A percentile compares a stretch with the other conserved stretches of the same genome.
These are phyloP conservation scores for Antrozous pallidus DNA, from an alignment of 2,797 vertebrate species.

Conservation along the genomic window DNA sequence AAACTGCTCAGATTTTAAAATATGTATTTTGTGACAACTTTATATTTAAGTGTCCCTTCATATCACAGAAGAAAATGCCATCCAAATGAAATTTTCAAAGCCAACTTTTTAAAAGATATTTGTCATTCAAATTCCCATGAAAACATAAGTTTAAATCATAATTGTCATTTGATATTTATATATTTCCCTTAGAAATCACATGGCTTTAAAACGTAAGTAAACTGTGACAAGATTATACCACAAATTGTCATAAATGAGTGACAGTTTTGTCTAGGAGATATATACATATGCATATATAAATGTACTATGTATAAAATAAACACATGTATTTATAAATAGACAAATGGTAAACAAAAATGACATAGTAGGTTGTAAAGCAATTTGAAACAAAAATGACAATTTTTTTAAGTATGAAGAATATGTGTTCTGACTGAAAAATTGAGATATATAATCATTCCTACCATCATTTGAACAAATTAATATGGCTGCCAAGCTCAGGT, in stretches of 20 bases:
- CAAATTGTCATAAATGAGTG: constrained; percentile 40
- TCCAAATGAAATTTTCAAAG: constrained; percentile 45
- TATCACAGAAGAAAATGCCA: constrained; percentile 51
- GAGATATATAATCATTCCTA: constrained; percentile 41
- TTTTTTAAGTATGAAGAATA: neutral
- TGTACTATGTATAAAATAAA: constrained; percentile 22
- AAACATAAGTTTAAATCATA: constrained; percentile 44
- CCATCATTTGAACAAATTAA: constrained; percentile 53
- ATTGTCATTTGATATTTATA: constrained; percentile 44
- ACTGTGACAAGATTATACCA: constrained; percentile 25
- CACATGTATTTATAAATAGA: neutral
- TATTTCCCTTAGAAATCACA: constrained; percentile 44
- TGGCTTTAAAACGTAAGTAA: constrained; percentile 45
- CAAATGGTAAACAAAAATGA: constrained; percentile 15
- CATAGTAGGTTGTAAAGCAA: neutral
- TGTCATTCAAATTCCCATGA: constrained; percentile 61
- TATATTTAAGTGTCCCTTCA: constrained; percentile 43
- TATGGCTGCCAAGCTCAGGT: constrained; percentile 43
- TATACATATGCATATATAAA: neutral
- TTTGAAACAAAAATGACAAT: constrained; percentile 41
- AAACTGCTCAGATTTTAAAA: neutral
- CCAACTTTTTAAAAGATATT: constrained; percentile 47
- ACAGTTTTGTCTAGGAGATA: neutral
- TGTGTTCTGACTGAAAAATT: constrained; percentile 36
- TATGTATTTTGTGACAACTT: constrained; percentile 30